phyloP scores from a whole-genome alignment of 2,113 vertebrate species.

The Anthoscopus minutus region DNA sequence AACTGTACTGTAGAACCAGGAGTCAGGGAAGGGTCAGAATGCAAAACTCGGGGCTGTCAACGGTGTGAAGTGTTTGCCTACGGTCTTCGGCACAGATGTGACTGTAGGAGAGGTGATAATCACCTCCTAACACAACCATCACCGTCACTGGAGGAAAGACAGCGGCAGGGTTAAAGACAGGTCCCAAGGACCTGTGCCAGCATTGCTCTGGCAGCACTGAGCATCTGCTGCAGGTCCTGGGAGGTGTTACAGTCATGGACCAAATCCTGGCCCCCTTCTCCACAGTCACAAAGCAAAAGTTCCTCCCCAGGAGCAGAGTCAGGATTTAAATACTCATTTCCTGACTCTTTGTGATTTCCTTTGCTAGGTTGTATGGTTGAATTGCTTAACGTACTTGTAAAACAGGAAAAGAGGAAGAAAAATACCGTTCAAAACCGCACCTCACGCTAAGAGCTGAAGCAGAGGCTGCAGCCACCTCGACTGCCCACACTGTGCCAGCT shows the following conservation, averaged over 20 bases:
- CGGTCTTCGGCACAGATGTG: accelerated
- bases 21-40: neutral
- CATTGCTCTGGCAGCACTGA: neutral
- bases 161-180: neutral
- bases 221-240: neutral
- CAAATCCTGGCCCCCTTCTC: neutral
- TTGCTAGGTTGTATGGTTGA: neutral
- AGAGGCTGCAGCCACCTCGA: neutral
- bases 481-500: neutral
- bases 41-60: neutral
- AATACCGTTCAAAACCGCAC: neutral
- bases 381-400: conserved; percentile 4
- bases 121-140: neutral
- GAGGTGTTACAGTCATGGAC: neutral
- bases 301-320: neutral
- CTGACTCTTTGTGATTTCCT: conserved; percentile 37
- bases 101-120: neutral
- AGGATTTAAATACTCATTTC: conserved; percentile 18
- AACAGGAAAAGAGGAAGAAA: conserved; percentile 50
- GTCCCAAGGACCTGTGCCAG: neutral
- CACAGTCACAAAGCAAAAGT: neutral
- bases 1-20: neutral
- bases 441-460: neutral
- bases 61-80: neutral
- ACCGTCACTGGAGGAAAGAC: neutral